A percentile compares a stretch with the other conserved stretches of the same genome.
phyloP scores from a whole-genome alignment of 2,888 invertebrate species.

The Theodoxus fluviatilis region DNA sequence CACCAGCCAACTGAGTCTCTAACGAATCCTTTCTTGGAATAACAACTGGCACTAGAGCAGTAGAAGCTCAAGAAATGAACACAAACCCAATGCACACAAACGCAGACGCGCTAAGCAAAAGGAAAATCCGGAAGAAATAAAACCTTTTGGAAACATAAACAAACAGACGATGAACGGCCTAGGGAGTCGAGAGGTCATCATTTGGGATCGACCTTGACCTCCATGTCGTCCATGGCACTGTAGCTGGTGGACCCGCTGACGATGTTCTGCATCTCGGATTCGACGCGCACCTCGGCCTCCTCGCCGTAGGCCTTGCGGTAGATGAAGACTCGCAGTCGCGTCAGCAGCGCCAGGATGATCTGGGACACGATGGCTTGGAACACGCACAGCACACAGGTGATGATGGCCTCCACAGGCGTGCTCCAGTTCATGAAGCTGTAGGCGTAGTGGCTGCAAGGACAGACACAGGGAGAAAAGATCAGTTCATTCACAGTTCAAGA shows the following conservation, averaged over 20 bases:
- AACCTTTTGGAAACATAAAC: too few species aligned
- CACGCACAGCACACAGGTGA: slow-evolving; percentile 54
- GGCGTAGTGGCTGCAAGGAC: slow-evolving; percentile 52
- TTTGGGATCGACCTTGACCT: slow-evolving; percentile 7
- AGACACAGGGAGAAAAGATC: too few species aligned
- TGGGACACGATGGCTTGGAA: slow-evolving; percentile 47
- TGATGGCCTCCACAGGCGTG: slow-evolving; percentile 52
- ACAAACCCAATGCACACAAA: too few species aligned
- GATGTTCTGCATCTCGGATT: slow-evolving; percentile 46
- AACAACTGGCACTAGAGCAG: too few species aligned
- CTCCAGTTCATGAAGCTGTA: slow-evolving; percentile 60
- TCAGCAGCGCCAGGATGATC: slow-evolving; percentile 44
- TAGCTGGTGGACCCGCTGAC: slow-evolving; percentile 33
- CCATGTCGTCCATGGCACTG: slow-evolving; percentile 31
- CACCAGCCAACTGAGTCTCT: too few species aligned
- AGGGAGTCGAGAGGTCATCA: too few species aligned
- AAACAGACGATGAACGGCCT: too few species aligned
- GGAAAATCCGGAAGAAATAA: too few species aligned
- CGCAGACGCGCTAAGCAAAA: too few species aligned
- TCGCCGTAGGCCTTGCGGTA: slow-evolving; percentile 41
- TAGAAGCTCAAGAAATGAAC: too few species aligned
- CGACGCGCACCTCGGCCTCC: slow-evolving; percentile 33
- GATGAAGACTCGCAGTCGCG: slow-evolving; percentile 40
- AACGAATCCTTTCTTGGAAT: too few species aligned
- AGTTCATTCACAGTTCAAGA: too few species aligned